phyloP scores from a whole-genome alignment of 2,113 vertebrate species.

The Heliornis fulica region DNA sequence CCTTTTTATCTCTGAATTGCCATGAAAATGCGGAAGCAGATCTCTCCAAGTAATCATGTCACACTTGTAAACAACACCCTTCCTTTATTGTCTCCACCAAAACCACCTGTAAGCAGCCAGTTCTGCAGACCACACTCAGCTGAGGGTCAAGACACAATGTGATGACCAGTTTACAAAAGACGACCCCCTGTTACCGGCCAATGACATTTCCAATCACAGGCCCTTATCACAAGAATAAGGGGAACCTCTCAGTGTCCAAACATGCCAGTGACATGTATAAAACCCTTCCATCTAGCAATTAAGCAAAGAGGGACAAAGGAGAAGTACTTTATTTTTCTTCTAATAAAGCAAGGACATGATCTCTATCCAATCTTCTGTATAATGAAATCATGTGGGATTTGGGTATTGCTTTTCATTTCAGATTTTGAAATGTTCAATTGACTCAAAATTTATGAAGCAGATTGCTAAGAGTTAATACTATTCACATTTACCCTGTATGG shows the following conservation, averaged over 20 bases:
- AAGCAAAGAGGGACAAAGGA: not conserved
- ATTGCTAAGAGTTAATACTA: not conserved
- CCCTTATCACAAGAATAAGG: not conserved
- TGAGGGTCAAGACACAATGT: not conserved
- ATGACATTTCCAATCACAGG: not conserved
- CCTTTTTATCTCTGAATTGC: not conserved
- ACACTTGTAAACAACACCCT: not conserved
- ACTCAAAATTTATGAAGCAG: not conserved
- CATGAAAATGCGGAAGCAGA: accelerated
- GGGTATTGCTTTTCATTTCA: not conserved
- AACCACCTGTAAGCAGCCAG: not conserved
- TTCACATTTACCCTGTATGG: not conserved
- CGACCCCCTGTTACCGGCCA: not conserved
- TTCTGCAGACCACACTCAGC: not conserved
- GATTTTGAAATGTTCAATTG: not conserved
- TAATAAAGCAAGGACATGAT: not conserved
- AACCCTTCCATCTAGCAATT: not conserved
- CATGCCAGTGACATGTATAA: not conserved
- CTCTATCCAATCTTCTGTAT: not conserved
- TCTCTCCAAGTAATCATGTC: not conserved
- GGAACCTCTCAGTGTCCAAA: not conserved
- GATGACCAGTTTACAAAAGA: not conserved
- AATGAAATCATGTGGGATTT: not conserved
- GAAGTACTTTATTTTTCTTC: not conserved
- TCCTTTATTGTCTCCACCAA: not conserved